Evolutionary conservation across 1,140 invertebrate species (phyloP), one percentile per base, ranked within the genome.

Genomic region (Helicoverpa zea): DNA sequence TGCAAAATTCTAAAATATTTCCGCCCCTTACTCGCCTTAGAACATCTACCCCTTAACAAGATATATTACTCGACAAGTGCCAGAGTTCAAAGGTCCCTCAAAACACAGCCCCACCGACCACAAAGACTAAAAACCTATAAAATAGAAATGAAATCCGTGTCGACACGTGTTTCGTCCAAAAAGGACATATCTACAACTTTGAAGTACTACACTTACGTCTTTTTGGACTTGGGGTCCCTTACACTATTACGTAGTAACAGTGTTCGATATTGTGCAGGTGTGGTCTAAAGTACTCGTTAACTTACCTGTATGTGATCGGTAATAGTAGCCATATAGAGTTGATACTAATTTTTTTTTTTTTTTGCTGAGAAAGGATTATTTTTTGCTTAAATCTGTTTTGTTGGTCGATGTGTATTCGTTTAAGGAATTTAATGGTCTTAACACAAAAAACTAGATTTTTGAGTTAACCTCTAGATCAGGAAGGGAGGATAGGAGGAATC

Each of bases 61-160:
- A 30, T 29, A 70, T 4, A 52, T 13, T 2, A 29, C 56, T 23
- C 12, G 12, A 54, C 68, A 72, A 72, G 68, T 29, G 18, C 49
- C 49, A 14, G 14, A 72, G 68, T 52, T 72, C 68, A 72, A 72
- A 72, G 49, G 68, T 52, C 23, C 23, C 18, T 12, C 11, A 72
- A 29, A n/a, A 52, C 68, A 52, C 16, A 51, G 68, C 23, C 68
- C 5, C 14, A 54, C 16, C 49, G 68, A 54, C 68, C 68, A 23
- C 68, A 29, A 72, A 14, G 18, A 18, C n/a, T 12, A 30, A 7
- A 23, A 2, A 13, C 29, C 68, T 72, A 72, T 72, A 72, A 72
- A 72, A 72, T 54, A 72, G 68, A 54, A 72, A 72, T 52, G 68
- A 54, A 72, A 72, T 72, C 68, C 68, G n/a, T 72, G 68, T 72